Conservation (phyloP, 2,888 invertebrate genomes). For the Saturnia pavonia region DNA sequence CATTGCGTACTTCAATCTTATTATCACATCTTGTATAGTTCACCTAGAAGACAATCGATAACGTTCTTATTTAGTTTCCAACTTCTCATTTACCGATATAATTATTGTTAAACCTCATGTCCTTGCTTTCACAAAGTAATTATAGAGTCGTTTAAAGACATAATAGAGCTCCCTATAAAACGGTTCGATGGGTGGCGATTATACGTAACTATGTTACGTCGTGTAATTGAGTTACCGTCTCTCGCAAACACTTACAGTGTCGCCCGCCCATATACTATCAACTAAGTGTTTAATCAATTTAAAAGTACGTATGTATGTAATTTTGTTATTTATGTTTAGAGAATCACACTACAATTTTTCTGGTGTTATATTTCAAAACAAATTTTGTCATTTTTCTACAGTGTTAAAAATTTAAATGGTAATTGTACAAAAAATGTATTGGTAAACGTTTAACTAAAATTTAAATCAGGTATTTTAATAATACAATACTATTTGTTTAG, state of each 20-base stretch:
- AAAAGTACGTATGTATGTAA: neutral
- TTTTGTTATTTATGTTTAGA: neutral
- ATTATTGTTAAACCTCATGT: neutral
- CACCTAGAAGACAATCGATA: neutral
- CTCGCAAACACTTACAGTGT: neutral
- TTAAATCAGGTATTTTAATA: too few species aligned
- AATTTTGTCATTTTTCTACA: neutral
- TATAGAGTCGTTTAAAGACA: constrained; percentile 8
- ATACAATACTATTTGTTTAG: too few species aligned
- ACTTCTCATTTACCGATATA: neutral
- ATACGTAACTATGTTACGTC: constrained; percentile 6
- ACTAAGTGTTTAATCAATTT: neutral
- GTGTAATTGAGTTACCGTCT: constrained; percentile 9
- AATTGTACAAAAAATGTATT: too few species aligned
- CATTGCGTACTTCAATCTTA: neutral
- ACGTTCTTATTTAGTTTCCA: neutral
- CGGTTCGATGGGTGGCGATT: constrained; percentile 15
- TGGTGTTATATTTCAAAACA: neutral
- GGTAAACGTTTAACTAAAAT: too few species aligned
- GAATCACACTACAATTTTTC: neutral
- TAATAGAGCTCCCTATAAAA: neutral
- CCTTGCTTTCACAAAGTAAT: constrained; percentile 1
- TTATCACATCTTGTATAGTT: neutral
- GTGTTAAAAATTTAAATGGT: too few species aligned
- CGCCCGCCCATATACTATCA: neutral